These are phyloP conservation scores for Caenorhabditis brenneri DNA, from an alignment of 1,140 invertebrate species.

Conservation along the genomic window DNA sequence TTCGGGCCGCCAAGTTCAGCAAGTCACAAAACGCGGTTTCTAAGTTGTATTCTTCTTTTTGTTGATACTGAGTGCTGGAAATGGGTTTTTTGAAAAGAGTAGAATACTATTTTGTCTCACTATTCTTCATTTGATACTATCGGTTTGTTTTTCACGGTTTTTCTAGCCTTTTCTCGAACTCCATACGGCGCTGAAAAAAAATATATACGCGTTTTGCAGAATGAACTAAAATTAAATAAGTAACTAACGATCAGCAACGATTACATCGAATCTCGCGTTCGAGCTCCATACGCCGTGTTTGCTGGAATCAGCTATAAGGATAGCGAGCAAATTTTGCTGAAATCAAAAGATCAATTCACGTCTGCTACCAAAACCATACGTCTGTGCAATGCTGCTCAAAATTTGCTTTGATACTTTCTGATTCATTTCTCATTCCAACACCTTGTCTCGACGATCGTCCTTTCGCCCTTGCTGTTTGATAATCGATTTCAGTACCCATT, in stretches of 20 bases:
- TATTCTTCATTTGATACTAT: neutral
- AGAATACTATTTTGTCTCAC: neutral
- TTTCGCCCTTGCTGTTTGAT: conserved; percentile 71
- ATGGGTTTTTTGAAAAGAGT: neutral
- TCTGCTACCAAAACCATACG: neutral
- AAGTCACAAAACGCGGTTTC: conserved; percentile 73
- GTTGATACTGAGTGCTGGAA: conserved; percentile 63
- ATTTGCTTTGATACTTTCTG: conserved; percentile 73
- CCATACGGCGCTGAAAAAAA: conserved; percentile 74
- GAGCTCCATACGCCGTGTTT: conserved; percentile 71
- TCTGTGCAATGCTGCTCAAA: conserved; percentile 71
- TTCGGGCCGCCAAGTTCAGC: conserved; percentile 73
- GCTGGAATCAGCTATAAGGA: conserved; percentile 73
- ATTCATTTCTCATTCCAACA: conserved; percentile 68
- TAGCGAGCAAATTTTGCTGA: conserved; percentile 69
- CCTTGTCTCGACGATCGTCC: conserved; percentile 64
- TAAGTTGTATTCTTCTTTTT: conserved; percentile 72
- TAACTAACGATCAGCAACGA: conserved; percentile 74
- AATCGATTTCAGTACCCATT: conserved; percentile 74
- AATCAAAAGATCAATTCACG: neutral
- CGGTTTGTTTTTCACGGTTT: conserved; percentile 59
- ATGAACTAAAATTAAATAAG: too few species aligned
- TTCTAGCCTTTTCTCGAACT: conserved; percentile 71
- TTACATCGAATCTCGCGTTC: conserved; percentile 67
- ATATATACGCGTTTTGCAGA: neutral